phyloP scores from a whole-genome alignment of 2,797 vertebrate species.

The Gadopsis marmoratus region DNA sequence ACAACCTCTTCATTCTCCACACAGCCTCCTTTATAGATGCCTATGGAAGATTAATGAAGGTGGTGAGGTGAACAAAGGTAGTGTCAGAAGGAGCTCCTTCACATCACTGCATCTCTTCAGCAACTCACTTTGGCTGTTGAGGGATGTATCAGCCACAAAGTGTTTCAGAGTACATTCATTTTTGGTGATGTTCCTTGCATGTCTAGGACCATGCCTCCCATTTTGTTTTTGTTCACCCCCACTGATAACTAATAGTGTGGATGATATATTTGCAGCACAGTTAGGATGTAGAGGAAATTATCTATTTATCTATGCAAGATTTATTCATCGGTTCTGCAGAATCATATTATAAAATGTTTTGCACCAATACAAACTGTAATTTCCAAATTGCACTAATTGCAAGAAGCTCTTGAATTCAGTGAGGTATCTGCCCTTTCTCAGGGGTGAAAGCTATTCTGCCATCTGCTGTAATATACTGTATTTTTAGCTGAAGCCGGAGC shows the following conservation, averaged over 20 bases:
- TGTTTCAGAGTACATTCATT: slow-evolving; percentile 24
- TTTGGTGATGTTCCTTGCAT: neutral
- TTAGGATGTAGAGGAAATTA: neutral
- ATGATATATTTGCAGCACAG: slow-evolving; percentile 4
- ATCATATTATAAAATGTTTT: neutral
- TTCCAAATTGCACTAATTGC: too few relatives aligned
- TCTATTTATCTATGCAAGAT: slow-evolving; percentile 1
- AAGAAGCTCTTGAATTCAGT: too few relatives aligned
- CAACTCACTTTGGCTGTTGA: slow-evolving; percentile 40
- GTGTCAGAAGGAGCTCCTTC: slow-evolving; percentile 62
- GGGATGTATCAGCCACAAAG: slow-evolving; percentile 42
- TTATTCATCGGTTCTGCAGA: neutral
- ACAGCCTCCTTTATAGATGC: slow-evolving; percentile 67
- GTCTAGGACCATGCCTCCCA: neutral
- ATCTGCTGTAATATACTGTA: neutral
- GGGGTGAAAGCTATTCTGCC: neutral
- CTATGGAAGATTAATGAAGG: slow-evolving; percentile 75
- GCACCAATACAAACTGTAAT: too few relatives aligned
- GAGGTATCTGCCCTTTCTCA: neutral
- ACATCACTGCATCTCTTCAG: slow-evolving; percentile 50
- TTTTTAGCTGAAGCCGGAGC: neutral
- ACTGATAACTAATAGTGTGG: neutral
- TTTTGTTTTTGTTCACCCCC: slow-evolving; percentile 5
- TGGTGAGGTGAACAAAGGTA: slow-evolving; percentile 67
- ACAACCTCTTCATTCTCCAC: slow-evolving; percentile 64